Evolutionary conservation across 2,113 vertebrate species (phyloP).

Genomic region (Helogale parvula): DNA sequence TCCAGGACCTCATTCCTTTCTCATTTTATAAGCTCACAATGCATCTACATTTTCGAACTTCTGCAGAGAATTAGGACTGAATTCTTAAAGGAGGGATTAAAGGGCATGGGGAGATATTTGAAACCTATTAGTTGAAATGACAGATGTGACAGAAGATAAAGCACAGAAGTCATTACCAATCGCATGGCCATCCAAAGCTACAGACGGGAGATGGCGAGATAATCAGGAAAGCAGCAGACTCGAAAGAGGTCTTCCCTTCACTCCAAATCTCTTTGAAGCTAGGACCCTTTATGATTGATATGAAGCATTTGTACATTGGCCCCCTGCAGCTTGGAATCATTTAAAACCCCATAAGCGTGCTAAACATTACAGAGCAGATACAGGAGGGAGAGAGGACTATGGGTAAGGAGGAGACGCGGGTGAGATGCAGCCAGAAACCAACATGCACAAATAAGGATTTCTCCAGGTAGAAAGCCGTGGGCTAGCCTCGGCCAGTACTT

Average conservation of each 20-base stretch:
- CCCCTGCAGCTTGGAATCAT: background rate
- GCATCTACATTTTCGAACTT: background rate
- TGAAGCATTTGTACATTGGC: background rate
- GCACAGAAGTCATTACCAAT: background rate
- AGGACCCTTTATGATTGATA: background rate
- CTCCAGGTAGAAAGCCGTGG: background rate
- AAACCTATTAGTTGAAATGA: background rate
- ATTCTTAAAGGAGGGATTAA: background rate
- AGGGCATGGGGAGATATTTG: background rate
- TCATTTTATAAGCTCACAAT: background rate
- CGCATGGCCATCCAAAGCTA: rapidly evolving
- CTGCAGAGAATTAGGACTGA: background rate
- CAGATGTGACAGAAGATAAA: background rate
- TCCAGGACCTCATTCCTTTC: background rate
- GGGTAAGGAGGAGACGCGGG: rapidly evolving
- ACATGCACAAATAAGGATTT: rapidly evolving
- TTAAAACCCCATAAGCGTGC: background rate
- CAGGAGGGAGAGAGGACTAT: background rate
- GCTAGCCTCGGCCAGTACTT: rapidly evolving
- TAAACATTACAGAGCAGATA: background rate
- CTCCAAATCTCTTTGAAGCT: background rate
- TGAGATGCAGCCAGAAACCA: too few relatives aligned
- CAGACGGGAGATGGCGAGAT: background rate
- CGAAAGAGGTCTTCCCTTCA: background rate
- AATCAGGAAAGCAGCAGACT: background rate